These are phyloP conservation scores for Oryzaephilus surinamensis DNA, from an alignment of 1,140 invertebrate species.

Conservation along the genomic window DNA sequence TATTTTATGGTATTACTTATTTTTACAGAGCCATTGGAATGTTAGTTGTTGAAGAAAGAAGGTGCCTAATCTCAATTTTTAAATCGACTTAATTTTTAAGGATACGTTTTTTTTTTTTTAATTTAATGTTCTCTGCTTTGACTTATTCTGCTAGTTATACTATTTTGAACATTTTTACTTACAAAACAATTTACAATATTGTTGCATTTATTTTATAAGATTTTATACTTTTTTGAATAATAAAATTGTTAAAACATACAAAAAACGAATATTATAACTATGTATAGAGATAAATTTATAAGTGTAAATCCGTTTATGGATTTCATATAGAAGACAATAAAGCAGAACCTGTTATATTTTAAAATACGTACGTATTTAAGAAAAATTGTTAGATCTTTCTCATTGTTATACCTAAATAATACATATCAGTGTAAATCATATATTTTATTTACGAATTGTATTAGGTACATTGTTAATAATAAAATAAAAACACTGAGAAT, in stretches of 20 bases:
- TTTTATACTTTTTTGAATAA: conserved; percentile 2
- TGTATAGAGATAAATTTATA: background rate
- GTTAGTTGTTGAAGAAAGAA: conserved; percentile 1
- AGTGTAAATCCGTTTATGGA: background rate
- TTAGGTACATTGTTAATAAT: conserved; percentile 7
- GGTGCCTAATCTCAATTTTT: conserved; percentile 4
- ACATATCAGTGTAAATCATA: conserved; percentile 10
- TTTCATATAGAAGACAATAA: background rate
- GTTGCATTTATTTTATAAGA: conserved; percentile 10
- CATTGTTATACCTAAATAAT: conserved; percentile 8
- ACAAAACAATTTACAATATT: background rate
- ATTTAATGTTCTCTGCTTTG: conserved; percentile 4
- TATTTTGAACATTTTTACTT: conserved; percentile 1
- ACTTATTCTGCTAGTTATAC: conserved; percentile 12
- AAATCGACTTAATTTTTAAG: conserved; percentile 6
- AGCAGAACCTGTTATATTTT: too few relatives aligned
- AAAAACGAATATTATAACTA: background rate
- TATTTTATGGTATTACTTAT: conserved; percentile 3
- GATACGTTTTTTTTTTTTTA: background rate
- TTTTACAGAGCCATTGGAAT: conserved; percentile 6
- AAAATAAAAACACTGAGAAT: background rate
- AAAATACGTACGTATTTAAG: too few relatives aligned
- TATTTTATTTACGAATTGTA: conserved; percentile 9
- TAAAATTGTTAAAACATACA: background rate
- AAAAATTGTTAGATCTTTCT: too few relatives aligned